Evolutionary conservation across 2,888 invertebrate species (phyloP), one percentile per base, ranked within the genome.

Genomic region (Aproaerema taeniolella): DNA sequence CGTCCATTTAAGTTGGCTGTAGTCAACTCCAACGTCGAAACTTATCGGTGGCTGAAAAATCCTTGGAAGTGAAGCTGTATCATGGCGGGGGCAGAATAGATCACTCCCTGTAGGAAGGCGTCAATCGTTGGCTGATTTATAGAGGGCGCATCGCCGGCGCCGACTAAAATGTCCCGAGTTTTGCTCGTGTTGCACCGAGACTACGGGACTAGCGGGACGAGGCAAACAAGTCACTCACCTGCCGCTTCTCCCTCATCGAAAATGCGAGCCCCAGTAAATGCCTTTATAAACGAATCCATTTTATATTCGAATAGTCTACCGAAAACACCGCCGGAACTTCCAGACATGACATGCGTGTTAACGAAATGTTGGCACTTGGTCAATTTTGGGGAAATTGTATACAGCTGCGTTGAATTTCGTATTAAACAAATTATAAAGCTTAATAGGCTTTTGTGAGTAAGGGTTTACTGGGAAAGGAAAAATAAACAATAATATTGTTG

Each of bases 171-270:
- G 80, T 76, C 72, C 67, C 58, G 67, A 67, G 71, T 82, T 82
- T 82, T 80, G 75, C 78, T 83, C 78, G 69, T 73, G 65, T 70
- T 76, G 72, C 56, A 61, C 54, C 60, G 28, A 5, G 7, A 59
- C 56, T 61, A n/a, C n/a, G n/a, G n/a, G n/a, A n/a, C n/a, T n/a
- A n/a, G n/a, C n/a, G 63, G 58, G 62, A 67, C 66, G 73, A 61
- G 72, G 77, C 85, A 83, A 86, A 86, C 85, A 86, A 83, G 82
- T 86, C 85, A 86, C 81, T 86, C 83, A 82, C 79, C 77, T 80
- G 80, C 69, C 79, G 70, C 59, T 66, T 67, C 74, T 68, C 66
- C 72, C 78, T 80, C 77, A 79, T 81, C 73, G 76, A 79, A 79
- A 81, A 80, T 80, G 70, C 77, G 75, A 76, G 68, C 73, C 70